phyloP scores from a whole-genome alignment of 2,888 invertebrate genomes.

The Athrips mouffetella region DNA sequence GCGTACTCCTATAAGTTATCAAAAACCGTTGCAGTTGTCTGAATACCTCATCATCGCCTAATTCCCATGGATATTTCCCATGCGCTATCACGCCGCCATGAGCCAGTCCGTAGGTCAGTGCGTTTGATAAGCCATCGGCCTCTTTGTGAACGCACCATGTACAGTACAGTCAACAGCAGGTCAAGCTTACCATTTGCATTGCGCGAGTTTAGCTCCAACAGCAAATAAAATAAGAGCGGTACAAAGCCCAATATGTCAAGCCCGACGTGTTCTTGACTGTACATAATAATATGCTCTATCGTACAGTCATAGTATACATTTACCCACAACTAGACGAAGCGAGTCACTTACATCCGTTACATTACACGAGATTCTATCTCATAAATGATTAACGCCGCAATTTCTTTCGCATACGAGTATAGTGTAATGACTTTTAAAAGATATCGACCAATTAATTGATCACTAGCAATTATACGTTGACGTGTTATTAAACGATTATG shows the following conservation, averaged over 20 bases:
- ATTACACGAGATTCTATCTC: background rate
- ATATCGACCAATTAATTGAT: constrained; percentile 5
- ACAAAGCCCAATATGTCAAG: too few species aligned
- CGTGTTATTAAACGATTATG: constrained; percentile 3
- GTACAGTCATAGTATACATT: background rate
- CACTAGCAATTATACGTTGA: constrained; percentile 1
- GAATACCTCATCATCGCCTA: constrained; percentile 37
- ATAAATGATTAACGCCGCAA: too few species aligned
- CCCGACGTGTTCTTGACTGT: too few species aligned
- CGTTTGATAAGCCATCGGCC: constrained; percentile 50
- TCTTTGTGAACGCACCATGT: constrained; percentile 15
- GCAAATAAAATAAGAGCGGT: too few species aligned
- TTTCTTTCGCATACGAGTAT: too few species aligned
- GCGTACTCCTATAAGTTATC: constrained; percentile 21
- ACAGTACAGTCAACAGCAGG: too few species aligned
- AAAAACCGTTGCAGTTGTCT: constrained; percentile 25
- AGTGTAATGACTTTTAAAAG: too few species aligned
- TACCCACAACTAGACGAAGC: background rate
- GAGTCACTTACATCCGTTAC: background rate
- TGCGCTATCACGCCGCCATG: constrained; percentile 60
- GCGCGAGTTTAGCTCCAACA: too few species aligned
- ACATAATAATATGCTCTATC: background rate
- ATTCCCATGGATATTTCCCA: constrained; percentile 64
- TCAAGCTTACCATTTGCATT: too few species aligned
- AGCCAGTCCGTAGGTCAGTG: constrained; percentile 53